phyloP scores from a whole-genome alignment of 92 coral and sea anemone genomes.

The Parazoanthus swiftii region DNA sequence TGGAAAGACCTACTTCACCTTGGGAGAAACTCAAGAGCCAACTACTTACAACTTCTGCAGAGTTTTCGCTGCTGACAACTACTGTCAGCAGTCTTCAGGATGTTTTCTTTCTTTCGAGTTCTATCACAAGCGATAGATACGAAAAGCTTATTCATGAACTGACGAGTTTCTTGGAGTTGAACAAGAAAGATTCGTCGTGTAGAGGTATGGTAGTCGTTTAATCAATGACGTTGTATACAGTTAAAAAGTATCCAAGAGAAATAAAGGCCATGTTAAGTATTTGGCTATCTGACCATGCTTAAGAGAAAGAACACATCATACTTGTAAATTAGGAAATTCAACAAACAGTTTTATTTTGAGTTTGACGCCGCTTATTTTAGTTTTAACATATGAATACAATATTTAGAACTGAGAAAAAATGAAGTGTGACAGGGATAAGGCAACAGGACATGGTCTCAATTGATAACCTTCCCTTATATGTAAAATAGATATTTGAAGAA shows the following conservation, averaged over 20 bases:
- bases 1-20: constrained; percentile 76
- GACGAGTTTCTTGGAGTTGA: constrained; percentile 20
- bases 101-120: constrained; percentile 4
- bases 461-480: too few relatives aligned
- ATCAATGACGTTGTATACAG: not conserved
- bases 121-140: constrained; percentile 4
- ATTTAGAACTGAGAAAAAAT: too few relatives aligned
- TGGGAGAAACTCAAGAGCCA: constrained; percentile 73
- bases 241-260: too few relatives aligned
- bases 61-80: constrained; percentile 35
- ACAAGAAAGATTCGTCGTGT: constrained; percentile 19
- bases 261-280: not conserved
- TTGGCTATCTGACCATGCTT: not conserved
- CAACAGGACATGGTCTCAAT: too few relatives aligned
- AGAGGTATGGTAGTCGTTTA: not conserved
- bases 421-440: too few relatives aligned
- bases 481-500: too few relatives aligned
- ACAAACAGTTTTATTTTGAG: too few relatives aligned
- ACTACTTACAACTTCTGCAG: constrained; percentile 25
- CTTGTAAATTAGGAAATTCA: too few relatives aligned
- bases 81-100: constrained; percentile 33
- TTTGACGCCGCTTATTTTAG: too few relatives aligned
- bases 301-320: not conserved
- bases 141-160: constrained; percentile 57
- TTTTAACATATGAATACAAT: too few relatives aligned